Conservation (phyloP, 2,797 vertebrate genomes). For the Darevskia mixta region DNA sequence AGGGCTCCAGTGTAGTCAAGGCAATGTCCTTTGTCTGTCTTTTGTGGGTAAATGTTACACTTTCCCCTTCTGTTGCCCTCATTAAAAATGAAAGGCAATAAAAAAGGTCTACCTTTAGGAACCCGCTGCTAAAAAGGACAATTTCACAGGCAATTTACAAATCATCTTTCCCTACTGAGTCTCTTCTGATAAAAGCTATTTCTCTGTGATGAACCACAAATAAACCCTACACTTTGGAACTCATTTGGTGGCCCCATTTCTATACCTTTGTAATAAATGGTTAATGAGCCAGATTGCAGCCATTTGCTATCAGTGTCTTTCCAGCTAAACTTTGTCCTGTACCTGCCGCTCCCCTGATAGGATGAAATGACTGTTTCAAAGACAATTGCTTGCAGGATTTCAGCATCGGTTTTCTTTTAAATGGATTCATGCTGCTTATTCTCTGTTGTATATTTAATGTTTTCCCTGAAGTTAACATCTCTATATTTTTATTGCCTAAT, state of each 20-base stretch:
- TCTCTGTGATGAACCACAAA: not conserved
- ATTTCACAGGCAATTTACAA: not conserved
- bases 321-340: slow-evolving; percentile 14
- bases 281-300: not conserved
- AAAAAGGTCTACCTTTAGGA: slow-evolving; percentile 1
- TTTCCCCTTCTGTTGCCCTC: not conserved
- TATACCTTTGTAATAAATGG: not conserved
- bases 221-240: not conserved
- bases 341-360: not conserved
- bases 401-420: slow-evolving; percentile 17
- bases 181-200: slow-evolving; percentile 13
- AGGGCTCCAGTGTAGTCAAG: not conserved
- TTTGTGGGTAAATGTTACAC: not conserved
- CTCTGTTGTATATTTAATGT: slow-evolving; percentile 37
- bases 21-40: not conserved
- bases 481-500: slow-evolving; percentile 22
- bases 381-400: slow-evolving; percentile 34
- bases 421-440: not conserved
- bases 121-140: not conserved
- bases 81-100: slow-evolving; percentile 23
- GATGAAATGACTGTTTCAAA: not conserved
- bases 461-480: slow-evolving; percentile 14
- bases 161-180: not conserved
- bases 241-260: slow-evolving; percentile 7
- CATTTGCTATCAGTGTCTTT: not conserved